Evolutionary conservation across 2,888 invertebrate genomes (phyloP), one percentile per base, ranked within the genome.

Genomic region (Perdita meconis): DNA sequence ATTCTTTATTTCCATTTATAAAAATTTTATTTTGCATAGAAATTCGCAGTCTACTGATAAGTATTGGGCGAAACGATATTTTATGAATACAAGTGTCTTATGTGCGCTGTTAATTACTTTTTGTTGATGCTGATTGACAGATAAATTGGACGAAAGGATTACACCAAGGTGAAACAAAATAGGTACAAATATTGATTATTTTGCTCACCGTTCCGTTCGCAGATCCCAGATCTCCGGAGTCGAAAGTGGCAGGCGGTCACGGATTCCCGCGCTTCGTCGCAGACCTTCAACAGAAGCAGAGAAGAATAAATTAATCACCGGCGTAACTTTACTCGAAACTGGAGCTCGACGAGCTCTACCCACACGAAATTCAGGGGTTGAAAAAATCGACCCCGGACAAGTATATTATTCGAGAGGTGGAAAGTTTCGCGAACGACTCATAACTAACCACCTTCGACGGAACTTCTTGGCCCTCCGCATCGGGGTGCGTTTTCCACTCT

Each of bases 341-440:
- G 13, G n/a, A 44, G n/a, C 42, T 55, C 42, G 42, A 30, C 34
- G 4, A 55, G 22, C 40, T 16, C 42, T 12, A 16, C 19, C 22
- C 22, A 13, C 4, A n/a, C 22, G 22, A n/a, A n/a, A 8, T 4
- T 10, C 5, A 13, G 12, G n/a, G 6, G n/a, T 2, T 3, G 1
- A 19, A 38, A 47, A 50, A 44, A 50, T 34, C 22, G n/a, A 16
- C 8, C 22, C 0, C 56, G 0, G 6, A 12, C 56, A 16, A n/a
- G n/a, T 24, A 47, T 42, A 36, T 1, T 10, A 6, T 10, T n/a
- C 22, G 56, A 19, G 22, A 56, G 30, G 12, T 22, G 13, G 24
- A 65, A 56, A 65, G 30, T 70, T 65, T 30, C 47, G 51, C 44
- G 36, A 65, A 56, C 55, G 30, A 56, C 56, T 30, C 47, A 40